Conservation (phyloP, 2,797 vertebrate species). For the Sandelia bainsii region DNA sequence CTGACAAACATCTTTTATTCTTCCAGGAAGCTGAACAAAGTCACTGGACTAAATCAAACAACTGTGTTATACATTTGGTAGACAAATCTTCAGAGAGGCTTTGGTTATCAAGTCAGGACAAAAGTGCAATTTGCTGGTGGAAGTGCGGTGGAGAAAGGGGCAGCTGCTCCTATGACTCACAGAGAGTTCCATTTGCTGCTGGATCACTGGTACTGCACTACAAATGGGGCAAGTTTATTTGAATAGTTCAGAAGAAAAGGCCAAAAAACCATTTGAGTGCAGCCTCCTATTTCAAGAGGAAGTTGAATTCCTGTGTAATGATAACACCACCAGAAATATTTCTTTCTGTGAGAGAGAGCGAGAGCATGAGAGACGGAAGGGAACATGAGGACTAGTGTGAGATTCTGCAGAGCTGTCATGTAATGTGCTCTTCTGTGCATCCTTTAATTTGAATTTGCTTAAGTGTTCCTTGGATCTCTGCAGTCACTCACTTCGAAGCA, state of each 20-base stretch:
- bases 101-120: slow-evolving; percentile 6
- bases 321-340: background rate
- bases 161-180: slow-evolving; percentile 42
- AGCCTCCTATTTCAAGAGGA: background rate
- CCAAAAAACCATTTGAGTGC: background rate
- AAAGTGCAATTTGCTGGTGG: slow-evolving; percentile 28
- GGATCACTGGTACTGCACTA: background rate
- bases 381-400: background rate
- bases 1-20: background rate
- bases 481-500: slow-evolving; percentile 8
- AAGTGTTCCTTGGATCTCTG: slow-evolving; percentile 26
- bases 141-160: slow-evolving; percentile 6
- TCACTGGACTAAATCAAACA: background rate
- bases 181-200: slow-evolving; percentile 20
- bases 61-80: slow-evolving; percentile 1
- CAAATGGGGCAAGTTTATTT: background rate
- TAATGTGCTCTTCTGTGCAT: slow-evolving; percentile 9
- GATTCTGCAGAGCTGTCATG: slow-evolving; percentile 26
- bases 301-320: background rate
- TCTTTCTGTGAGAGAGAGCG: background rate
- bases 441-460: slow-evolving; percentile 28
- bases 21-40: slow-evolving; percentile 22
- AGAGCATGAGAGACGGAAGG: slow-evolving; percentile 9
- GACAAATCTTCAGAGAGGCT: slow-evolving; percentile 7
- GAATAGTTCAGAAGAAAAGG: slow-evolving; percentile 17